Conservation (phyloP, 2,113 vertebrate genomes). For the Notothenia coriiceps region DNA sequence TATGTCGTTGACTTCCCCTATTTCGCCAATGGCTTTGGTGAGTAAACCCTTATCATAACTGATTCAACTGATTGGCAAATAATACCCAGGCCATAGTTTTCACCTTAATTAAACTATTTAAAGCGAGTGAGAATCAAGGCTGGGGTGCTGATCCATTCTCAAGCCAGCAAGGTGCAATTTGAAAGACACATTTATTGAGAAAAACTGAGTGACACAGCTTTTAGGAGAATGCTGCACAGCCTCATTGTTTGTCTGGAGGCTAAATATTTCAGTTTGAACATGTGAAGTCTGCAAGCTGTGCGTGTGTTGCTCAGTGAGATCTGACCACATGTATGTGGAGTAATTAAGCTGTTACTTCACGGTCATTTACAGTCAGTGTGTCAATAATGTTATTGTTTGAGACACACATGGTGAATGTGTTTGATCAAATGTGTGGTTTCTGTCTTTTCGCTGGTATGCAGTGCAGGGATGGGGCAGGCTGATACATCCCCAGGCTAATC, state of each 20-base stretch:
- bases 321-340: constrained; percentile 28
- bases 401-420: constrained; percentile 46
- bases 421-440: constrained; percentile 18
- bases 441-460: constrained; percentile 48
- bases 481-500: constrained; percentile 47
- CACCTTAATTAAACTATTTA: neutral
- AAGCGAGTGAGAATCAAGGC: neutral
- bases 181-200: neutral
- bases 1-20: neutral
- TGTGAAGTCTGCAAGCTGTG: constrained; percentile 8
- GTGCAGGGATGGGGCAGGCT: constrained; percentile 15
- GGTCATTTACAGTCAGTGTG: constrained; percentile 38
- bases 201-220: neutral
- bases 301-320: constrained; percentile 13
- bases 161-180: neutral
- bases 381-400: constrained; percentile 38
- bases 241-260: constrained; percentile 11
- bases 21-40: neutral
- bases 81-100: neutral
- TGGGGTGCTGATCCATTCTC: neutral
- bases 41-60: neutral
- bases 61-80: neutral
- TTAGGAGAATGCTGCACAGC: constrained; percentile 9
- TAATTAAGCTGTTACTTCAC: constrained; percentile 17
- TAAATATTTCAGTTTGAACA: constrained; percentile 4